These are phyloP conservation scores for Catostylus mosaicus DNA, from an alignment of 30 jellyfish, hydroid and myxozoan genomes.

Conservation along the genomic window DNA sequence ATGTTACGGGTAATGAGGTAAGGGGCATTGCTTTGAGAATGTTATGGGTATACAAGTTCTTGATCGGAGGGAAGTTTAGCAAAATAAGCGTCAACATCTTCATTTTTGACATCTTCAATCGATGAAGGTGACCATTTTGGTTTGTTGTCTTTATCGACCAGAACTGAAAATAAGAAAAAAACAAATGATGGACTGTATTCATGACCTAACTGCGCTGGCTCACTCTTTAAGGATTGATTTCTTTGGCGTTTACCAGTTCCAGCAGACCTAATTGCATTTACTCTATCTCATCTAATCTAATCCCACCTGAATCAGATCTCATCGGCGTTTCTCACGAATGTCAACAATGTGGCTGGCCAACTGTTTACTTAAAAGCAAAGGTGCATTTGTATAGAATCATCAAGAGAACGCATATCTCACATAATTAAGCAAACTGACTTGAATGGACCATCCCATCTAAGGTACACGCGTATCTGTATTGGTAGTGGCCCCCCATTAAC, in stretches of 20 bases:
- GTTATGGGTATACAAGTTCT: conserved; percentile 17
- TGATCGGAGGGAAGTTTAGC: neutral
- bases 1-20: no score
- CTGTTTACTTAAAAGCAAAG: no score
- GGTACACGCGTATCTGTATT: no score
- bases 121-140: conserved; percentile 37
- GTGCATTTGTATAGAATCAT: no score
- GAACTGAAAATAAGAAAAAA: neutral
- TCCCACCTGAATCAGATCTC: neutral
- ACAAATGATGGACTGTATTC: neutral
- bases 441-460: no score
- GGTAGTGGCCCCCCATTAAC: no score
- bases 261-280: neutral
- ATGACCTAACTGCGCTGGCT: neutral
- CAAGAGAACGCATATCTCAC: no score
- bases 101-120: conserved; percentile 1
- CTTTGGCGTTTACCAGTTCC: neutral
- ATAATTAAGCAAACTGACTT: no score
- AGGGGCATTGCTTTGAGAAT: no score
- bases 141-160: conserved; percentile 26
- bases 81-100: conserved; percentile 5
- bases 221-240: neutral
- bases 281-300: neutral
- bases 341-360: no score
- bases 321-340: neutral